Evolutionary conservation across 1,140 invertebrate genomes (phyloP), one percentile per base, ranked within the genome.

Genomic region (Araneus ventricosus): DNA sequence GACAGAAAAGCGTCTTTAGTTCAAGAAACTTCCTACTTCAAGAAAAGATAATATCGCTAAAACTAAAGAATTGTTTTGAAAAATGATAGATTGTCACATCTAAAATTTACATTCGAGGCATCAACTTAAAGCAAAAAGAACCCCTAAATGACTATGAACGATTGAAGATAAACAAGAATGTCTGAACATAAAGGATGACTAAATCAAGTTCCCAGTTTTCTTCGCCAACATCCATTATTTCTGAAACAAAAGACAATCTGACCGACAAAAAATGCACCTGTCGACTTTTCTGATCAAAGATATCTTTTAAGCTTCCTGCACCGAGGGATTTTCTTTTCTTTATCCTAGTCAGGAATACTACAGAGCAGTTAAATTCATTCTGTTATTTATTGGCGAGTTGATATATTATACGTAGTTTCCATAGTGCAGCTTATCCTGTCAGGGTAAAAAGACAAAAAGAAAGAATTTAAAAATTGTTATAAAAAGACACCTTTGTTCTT

Each of bases 21-120:
- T 75, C 70, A 75, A 75, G 70, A 37, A 75, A 75, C 70, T 37
- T 75, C 30, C 27, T 75, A 14, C 70, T 20, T 34, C 30, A 34
- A 37, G 41, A 82, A 45, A 82, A 45, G 41, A 82, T 45, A n/a
- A 82, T 82, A 82, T 82, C 80, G 17, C 41, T 82, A 45, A 82
- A 82, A 27, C 80, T 22, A 45, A 80, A 14, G 41, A 52, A 82
- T 5, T 82, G 37, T 41, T 52, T 22, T 52, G 80, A 14, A 82
- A 82, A 82, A 82, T 82, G 80, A 82, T 82, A 82, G 41, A 45
- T 45, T 30, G 80, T 82, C 80, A 45, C 37, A 45, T 82, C 30
- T n/a, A 41, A 41, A 82, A 82, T 41, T 45, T 52, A 82, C 37
- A 52, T 82, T 52, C 37, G 80, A 82, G 80, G n/a, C 41, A 41